Percentiles rank a stretch among this genome's conserved stretches.
Evolutionary conservation across 23 tunicate species (phyloP).

Genomic region (Styela plicata): DNA sequence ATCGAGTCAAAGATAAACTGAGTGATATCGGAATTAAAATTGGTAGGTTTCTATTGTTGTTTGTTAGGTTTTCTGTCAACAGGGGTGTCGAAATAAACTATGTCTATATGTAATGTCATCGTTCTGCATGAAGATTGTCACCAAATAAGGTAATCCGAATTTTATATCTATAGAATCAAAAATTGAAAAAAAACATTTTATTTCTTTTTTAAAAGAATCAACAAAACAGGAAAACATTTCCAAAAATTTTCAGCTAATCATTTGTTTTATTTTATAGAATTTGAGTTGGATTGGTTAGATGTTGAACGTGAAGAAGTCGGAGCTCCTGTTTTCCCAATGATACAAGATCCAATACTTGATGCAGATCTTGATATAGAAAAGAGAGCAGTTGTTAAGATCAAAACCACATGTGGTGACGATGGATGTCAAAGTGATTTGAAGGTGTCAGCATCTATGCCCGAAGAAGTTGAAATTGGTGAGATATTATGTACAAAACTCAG

Average conservation of each 20-base stretch:
- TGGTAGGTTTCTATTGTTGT: too few species aligned
- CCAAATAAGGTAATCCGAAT: too few species aligned
- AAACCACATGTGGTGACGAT: slow-evolving; percentile 50
- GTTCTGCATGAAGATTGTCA: too few species aligned
- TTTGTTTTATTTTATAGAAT: slow-evolving; percentile 11
- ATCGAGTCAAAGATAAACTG: slow-evolving; percentile 12
- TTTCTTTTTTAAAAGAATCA: background rate
- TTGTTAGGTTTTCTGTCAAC: too few species aligned
- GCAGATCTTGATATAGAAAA: slow-evolving; percentile 17
- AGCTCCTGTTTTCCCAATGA: slow-evolving; percentile 39
- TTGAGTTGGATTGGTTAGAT: slow-evolving; percentile 20
- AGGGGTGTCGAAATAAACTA: too few species aligned
- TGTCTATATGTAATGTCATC: too few species aligned
- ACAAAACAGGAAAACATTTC: background rate
- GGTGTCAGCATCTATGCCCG: slow-evolving; percentile 37
- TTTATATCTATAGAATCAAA: too few species aligned
- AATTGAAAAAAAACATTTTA: too few species aligned
- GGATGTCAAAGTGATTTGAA: slow-evolving; percentile 65
- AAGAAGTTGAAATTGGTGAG: slow-evolving; percentile 21
- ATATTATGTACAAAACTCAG: too few species aligned
- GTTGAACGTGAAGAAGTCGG: slow-evolving; percentile 32
- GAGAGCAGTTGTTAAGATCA: slow-evolving; percentile 5
- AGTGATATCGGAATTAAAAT: slow-evolving; percentile 16
- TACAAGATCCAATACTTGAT: slow-evolving; percentile 57
- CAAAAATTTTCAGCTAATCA: too few species aligned